Evolutionary conservation across 2,888 invertebrate species (phyloP), one percentile per base, ranked within the genome.

Genomic region (Hypomecis punctinalis): DNA sequence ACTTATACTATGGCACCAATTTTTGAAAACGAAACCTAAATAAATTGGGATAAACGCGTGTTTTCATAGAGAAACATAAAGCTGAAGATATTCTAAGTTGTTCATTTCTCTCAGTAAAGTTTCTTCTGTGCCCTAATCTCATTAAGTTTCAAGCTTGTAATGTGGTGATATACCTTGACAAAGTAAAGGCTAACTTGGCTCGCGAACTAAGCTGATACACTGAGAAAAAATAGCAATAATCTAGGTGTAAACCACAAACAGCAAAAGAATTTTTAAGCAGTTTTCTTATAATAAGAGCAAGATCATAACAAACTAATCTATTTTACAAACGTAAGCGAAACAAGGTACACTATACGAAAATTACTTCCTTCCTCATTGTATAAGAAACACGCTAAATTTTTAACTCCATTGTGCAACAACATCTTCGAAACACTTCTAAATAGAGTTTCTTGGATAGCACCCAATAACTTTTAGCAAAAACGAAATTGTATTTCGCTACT

Each of bases 401-500:
- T 37, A 51, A 51, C 37, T 37, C 37, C 9, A 11, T 36, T 54
- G 43, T 43, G 40, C 36, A n/a, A 49, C 45, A 47, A 55, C 54
- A 54, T 45, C 45, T 61, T 39, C 37, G 1, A 52, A 51, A 52
- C 40, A 37, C 33, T 23, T 23, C 23, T 61, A 48, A 47, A 47
- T 49, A 33, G 11, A 47, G 11, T 48, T 58, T 48, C 46, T 36
- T 57, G 48, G 42, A 45, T 6, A 54, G 36, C 13, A 8, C 54
- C 54, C 53, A 59, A 63, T 59, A 56, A 13, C 11, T 56, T 48
- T 42, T 42, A 39, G 47, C 43, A 36, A 40, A 55, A 53, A 56
- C 60, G 59, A 55, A 58, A 45, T 46, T 58, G 56, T 48, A 52
- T 47, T 47, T 48, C 51, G 35, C 40, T 43, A 59, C 49, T 39